phyloP scores from a whole-genome alignment of 2,888 invertebrate species.

The Tipula helvola region DNA sequence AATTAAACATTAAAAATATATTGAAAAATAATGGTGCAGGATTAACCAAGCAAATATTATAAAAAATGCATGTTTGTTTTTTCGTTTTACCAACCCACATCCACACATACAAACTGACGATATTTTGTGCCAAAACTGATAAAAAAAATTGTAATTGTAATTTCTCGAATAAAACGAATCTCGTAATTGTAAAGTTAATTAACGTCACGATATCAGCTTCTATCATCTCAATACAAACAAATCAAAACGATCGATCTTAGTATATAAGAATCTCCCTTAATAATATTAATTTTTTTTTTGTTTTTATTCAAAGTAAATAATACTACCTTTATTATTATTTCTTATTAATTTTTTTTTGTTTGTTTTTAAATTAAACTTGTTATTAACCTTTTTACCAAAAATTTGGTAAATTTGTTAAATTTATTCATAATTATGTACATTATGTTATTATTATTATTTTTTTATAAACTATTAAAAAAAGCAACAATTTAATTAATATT shows the following conservation, averaged over 20 bases:
- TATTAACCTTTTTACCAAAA: not conserved
- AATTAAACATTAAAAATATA: not conserved
- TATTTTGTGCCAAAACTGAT: not conserved
- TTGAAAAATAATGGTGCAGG: not conserved
- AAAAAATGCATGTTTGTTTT: not conserved
- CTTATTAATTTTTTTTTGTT: not conserved
- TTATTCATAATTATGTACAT: not conserved
- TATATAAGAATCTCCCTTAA: not conserved
- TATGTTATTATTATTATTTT: not conserved
- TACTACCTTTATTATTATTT: not conserved
- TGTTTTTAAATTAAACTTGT: not conserved
- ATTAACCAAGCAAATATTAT: not conserved
- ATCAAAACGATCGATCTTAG: not conserved
- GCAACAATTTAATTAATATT: not conserved
- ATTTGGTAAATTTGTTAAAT: not conserved
- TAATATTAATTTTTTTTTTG: not conserved
- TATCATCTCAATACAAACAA: not conserved
- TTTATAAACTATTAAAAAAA: not conserved
- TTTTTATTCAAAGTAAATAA: not conserved
- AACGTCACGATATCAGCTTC: not conserved
- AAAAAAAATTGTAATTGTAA: not conserved
- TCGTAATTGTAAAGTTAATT: not conserved
- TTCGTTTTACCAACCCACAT: not conserved
- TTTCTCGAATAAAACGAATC: not conserved
- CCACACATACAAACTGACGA: not conserved